Base-by-base conservation (phyloP, 2,888 invertebrate species). In the Beris chalybata region DNA sequence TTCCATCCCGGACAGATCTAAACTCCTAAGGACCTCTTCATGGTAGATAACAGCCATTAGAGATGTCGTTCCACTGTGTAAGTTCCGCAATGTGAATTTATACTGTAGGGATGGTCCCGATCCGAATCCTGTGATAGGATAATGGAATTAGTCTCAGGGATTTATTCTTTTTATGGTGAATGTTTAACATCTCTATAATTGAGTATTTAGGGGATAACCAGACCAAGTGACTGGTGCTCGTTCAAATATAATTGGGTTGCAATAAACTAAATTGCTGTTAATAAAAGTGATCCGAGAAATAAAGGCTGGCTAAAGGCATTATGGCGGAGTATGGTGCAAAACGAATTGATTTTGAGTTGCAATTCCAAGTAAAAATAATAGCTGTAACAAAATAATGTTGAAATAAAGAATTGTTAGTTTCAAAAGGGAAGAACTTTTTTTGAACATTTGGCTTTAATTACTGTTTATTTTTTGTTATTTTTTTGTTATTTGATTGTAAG, bases 151-250 rank as follows among this genome's bases (percentile, higher is more conserved):
- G 61, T 61, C 61, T 61, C 61, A 32, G 61, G 53, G 64, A 58
- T 67, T 67, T 53, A 58, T 64, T 55, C 52, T 65, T 59, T 61
- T 68, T 63, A 59, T 68, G 31, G 65, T 31, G 59, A 48, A 63
- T 63, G 66, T 66, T 66, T 66, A 69, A 69, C 64, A 66, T 69
- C 64, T 69, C 66, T 59, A 66, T 69, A 69, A 69, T 66, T 68
- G 64, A 58, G 66, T 66, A 68, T 68, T 68, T 68, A 68, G 58
- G 58, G 66, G 66, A 66, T 47, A 64, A 65, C 59, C 59, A 38
- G 50, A 52, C 61, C 58, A 55, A 61, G 31, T 44, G 31, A 54
- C 52, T 44, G 44, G 45, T n/a, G 5, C 12, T 22, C 30, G 45
- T 58, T n/a, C 59, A 15, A 13, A 50, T 50, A 59, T 48, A 59